These are phyloP conservation scores for Stenchaetothrips biformis DNA, from an alignment of 2,888 invertebrate genomes.

Conservation along the genomic window DNA sequence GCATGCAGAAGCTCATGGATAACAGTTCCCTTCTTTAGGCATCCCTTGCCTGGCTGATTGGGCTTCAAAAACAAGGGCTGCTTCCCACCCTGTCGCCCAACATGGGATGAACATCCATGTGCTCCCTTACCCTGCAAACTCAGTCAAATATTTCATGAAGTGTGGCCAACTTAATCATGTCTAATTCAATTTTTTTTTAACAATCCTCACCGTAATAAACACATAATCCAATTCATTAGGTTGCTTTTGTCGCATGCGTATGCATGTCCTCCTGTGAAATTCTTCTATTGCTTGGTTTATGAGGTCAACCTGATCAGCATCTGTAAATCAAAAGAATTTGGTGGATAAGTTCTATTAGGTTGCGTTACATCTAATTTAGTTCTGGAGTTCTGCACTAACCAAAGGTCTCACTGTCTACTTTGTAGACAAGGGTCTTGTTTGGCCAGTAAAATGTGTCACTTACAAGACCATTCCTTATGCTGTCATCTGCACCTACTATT, in stretches of 20 bases:
- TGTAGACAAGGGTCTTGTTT: slow-evolving; percentile 48
- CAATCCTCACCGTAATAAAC: slow-evolving; percentile 28
- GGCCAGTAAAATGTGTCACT: slow-evolving; percentile 50
- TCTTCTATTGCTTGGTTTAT: slow-evolving; percentile 49
- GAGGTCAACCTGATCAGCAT: slow-evolving; percentile 46
- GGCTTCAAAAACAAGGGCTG: slow-evolving; percentile 46
- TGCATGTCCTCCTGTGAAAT: slow-evolving; percentile 49
- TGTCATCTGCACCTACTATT: slow-evolving; percentile 41
- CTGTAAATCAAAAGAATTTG: slow-evolving; percentile 42
- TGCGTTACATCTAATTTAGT: background rate
- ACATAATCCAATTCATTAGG: slow-evolving; percentile 35
- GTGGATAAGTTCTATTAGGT: background rate
- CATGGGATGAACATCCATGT: slow-evolving; percentile 49
- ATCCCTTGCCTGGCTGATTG: slow-evolving; percentile 53
- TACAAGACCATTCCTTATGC: slow-evolving; percentile 48
- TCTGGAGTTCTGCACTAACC: slow-evolving; percentile 44
- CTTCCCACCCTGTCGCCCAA: slow-evolving; percentile 48
- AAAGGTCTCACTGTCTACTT: slow-evolving; percentile 48
- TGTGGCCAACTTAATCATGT: background rate
- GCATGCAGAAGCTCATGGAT: slow-evolving; percentile 76
- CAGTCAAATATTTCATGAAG: background rate
- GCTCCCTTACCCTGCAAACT: background rate
- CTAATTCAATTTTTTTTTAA: background rate
- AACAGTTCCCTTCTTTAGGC: slow-evolving; percentile 59
- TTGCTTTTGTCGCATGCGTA: slow-evolving; percentile 43